Evolutionary conservation across 2,113 vertebrate genomes (phyloP).

Genomic region (Arvicanthis niloticus): DNA sequence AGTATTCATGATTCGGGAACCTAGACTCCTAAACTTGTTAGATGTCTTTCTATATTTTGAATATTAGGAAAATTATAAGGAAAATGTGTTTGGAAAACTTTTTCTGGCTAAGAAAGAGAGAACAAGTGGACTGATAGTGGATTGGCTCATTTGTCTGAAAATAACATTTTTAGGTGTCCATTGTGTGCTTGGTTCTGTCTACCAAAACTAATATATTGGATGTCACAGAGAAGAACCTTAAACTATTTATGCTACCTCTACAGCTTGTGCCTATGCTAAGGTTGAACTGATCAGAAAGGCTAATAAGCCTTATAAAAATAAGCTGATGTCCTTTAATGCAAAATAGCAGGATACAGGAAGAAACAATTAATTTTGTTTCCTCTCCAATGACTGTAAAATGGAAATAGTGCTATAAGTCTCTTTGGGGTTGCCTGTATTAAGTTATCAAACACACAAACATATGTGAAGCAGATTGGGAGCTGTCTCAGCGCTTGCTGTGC

Average conservation of each 20-base stretch:
- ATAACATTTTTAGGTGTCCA: neutral
- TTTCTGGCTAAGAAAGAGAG: neutral
- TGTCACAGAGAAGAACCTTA: neutral
- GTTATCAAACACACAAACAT: neutral
- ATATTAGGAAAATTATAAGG: neutral
- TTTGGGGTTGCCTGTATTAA: neutral
- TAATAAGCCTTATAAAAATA: neutral
- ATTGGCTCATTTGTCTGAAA: neutral
- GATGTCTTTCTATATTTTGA: neutral
- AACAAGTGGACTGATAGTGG: neutral
- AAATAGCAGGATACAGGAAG: neutral
- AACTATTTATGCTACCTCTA: neutral
- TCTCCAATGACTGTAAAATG: conserved; percentile 5
- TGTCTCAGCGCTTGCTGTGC: neutral
- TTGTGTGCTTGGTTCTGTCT: neutral
- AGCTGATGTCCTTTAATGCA: neutral
- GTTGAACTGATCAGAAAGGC: neutral
- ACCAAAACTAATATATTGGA: neutral
- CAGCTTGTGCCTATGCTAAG: neutral
- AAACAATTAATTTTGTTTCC: neutral
- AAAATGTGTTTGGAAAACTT: neutral
- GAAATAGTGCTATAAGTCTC: neutral
- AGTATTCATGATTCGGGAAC: neutral
- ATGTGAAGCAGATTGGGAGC: neutral
- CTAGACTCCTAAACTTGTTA: neutral